Evolutionary conservation across 2,113 vertebrate genomes (phyloP).

Genomic region (Xiphorhynchus elegans): DNA sequence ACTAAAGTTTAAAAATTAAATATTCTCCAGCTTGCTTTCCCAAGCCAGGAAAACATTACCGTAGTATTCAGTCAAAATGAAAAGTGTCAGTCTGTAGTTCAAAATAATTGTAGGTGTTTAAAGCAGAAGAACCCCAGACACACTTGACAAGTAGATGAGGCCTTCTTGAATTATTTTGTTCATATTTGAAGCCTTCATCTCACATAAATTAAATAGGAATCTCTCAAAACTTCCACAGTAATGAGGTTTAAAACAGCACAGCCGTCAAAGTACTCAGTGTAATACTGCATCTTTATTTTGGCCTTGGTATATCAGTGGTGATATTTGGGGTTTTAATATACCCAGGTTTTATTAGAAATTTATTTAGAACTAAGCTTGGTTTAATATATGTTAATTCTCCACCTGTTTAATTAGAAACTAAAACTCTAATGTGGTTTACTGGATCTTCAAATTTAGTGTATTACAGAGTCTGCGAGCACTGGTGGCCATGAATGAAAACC

Average conservation of each 20-base stretch:
- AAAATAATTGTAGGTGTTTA: background rate
- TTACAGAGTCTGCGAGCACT: slow-evolving; percentile 87
- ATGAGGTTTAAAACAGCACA: background rate
- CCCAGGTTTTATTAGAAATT: background rate
- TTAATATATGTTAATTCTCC: background rate
- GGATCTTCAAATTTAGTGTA: slow-evolving; percentile 72
- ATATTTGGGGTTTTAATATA: background rate
- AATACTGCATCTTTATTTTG: background rate
- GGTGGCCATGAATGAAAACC: slow-evolving; percentile 92
- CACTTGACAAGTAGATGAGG: background rate
- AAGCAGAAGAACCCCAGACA: background rate
- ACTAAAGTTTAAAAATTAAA: background rate
- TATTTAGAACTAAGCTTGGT: background rate
- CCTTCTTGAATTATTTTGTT: background rate
- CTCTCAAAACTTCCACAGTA: background rate
- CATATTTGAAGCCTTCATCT: background rate
- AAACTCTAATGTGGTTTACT: slow-evolving; percentile 1
- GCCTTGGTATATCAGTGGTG: background rate
- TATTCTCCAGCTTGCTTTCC: background rate
- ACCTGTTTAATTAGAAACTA: background rate
- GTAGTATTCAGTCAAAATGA: background rate
- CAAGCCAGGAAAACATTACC: background rate
- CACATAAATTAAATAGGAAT: background rate
- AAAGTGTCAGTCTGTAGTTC: background rate
- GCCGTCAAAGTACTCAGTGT: background rate